Evolutionary conservation across 2,797 vertebrate species (phyloP), one percentile per base, ranked within the genome.

Genomic region (Gallinago nigripennis): DNA sequence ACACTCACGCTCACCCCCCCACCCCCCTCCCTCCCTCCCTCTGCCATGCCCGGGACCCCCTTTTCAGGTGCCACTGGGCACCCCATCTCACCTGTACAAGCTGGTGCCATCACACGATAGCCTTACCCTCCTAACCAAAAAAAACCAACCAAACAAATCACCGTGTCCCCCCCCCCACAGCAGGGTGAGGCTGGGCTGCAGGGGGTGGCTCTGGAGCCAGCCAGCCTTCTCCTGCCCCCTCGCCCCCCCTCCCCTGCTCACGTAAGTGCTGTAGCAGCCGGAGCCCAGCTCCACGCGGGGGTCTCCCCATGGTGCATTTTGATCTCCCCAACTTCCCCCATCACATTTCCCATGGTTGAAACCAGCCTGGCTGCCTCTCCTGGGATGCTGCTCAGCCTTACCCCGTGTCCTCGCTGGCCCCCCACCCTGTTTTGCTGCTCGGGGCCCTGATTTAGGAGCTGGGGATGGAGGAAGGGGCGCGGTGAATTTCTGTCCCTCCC

Each of bases 91-190:
- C 90, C 88, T 88, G 88, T 91, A 88, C 79, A 14, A 96, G 89
- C 96, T 86, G 96, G 95, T 97, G 97, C 95, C 96, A 92, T 96
- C 95, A 96, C 97, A 88, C 91, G 96, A 92, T 90, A 97, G 97
- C 98, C 97, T 97, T 97, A 97, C 93, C 91, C 92, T 96, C 90
- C 96, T 95, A 81, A 95, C 97, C 97, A 97, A 97, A 97, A 97
- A 41, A 41, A 41, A 20, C 41, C 37, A 39, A 39, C 37, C 37
- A 39, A 39, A 39, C 37, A 41, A 97, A 87, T 4, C 58, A 60
- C 75, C 73, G 79, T 90, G 41, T 43, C 16, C 16, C 16, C 41
- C 41, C 17, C 43, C 43, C 82, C 80, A 57, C n/a, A 8, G 75
- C 5, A 25, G 66, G 77, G 66, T 46, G 87, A 92, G 63, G 94